phyloP scores from a whole-genome alignment of 2,888 invertebrate genomes.

The Ormyrus labotus region DNA sequence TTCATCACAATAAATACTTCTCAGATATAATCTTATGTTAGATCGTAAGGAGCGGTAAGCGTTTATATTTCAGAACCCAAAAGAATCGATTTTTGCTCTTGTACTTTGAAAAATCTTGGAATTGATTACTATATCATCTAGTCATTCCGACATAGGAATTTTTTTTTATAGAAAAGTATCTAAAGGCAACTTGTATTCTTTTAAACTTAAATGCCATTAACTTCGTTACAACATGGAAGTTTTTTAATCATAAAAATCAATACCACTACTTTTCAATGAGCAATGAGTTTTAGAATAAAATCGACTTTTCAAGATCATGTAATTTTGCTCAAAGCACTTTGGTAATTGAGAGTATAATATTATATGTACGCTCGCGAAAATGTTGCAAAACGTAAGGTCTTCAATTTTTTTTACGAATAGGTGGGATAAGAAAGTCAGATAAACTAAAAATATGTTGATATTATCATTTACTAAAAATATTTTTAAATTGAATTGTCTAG shows the following conservation, averaged over 20 bases:
- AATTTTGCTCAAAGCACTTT: conserved; percentile 47
- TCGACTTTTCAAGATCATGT: conserved; percentile 41
- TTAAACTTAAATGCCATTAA: conserved; percentile 30
- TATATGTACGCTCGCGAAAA: conserved; percentile 2
- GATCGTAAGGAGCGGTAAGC: conserved; percentile 29
- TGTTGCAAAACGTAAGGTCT: conserved; percentile 12
- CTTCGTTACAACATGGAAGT: conserved; percentile 8
- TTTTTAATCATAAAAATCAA: conserved; percentile 26
- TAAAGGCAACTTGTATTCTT: conserved; percentile 44
- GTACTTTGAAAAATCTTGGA: conserved; percentile 26
- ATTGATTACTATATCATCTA: conserved; percentile 18
- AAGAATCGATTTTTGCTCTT: conserved; percentile 40
- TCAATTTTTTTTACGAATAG: neutral
- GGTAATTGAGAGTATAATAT: conserved; percentile 32
- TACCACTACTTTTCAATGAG: conserved; percentile 5
- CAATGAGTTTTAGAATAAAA: neutral
- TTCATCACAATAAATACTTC: conserved; percentile 39
- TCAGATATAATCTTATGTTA: conserved; percentile 19
- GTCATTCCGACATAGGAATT: conserved; percentile 4
- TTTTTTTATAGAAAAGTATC: conserved; percentile 50
- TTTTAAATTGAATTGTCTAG: neutral
- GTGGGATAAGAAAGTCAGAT: neutral
- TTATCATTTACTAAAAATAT: neutral
- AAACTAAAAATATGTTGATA: neutral
- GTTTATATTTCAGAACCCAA: conserved; percentile 13